Conservation (phyloP, 2,797 vertebrate species). For the Acanthurus lineatus region DNA sequence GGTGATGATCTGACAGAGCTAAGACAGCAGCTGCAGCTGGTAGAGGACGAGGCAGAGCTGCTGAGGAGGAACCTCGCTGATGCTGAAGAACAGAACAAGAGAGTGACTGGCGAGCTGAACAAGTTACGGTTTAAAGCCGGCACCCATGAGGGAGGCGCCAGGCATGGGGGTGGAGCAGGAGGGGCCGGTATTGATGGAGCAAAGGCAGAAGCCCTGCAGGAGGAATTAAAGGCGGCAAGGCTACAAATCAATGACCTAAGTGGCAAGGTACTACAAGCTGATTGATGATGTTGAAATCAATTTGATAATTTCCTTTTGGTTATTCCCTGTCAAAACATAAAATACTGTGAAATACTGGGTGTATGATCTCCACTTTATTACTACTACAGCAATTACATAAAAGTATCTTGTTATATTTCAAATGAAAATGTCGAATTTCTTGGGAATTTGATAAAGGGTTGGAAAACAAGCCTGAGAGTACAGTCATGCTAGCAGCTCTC, state of each 20-base stretch:
- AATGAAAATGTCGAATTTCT: no score
- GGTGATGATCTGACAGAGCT: slow-evolving; percentile 93
- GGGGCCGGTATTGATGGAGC: slow-evolving; percentile 83
- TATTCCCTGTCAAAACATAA: no score
- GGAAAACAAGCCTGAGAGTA: no score
- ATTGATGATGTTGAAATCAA: background rate
- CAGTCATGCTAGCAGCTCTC: no score
- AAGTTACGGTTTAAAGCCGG: slow-evolving; percentile 94
- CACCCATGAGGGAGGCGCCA: slow-evolving; percentile 87
- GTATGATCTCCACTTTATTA: no score
- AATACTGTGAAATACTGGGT: no score
- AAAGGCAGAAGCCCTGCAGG: slow-evolving; percentile 93
- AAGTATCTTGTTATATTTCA: no score
- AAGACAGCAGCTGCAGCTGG: slow-evolving; percentile 95
- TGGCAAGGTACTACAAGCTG: slow-evolving; percentile 86
- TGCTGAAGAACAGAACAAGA: slow-evolving; percentile 94
- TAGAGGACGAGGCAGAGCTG: slow-evolving; percentile 96
- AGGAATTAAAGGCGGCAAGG: slow-evolving; percentile 94
- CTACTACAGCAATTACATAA: no score
- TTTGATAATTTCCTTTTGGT: background rate
- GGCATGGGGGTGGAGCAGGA: slow-evolving; percentile 83
- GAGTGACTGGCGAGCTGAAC: slow-evolving; percentile 92
- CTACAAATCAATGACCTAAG: slow-evolving; percentile 97
- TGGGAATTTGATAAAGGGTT: no score
- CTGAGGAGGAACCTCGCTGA: slow-evolving; percentile 94